Evolutionary conservation across 2,797 vertebrate genomes (phyloP), one percentile per base, ranked within the genome.

Genomic region (Sebastes taczanowskii): DNA sequence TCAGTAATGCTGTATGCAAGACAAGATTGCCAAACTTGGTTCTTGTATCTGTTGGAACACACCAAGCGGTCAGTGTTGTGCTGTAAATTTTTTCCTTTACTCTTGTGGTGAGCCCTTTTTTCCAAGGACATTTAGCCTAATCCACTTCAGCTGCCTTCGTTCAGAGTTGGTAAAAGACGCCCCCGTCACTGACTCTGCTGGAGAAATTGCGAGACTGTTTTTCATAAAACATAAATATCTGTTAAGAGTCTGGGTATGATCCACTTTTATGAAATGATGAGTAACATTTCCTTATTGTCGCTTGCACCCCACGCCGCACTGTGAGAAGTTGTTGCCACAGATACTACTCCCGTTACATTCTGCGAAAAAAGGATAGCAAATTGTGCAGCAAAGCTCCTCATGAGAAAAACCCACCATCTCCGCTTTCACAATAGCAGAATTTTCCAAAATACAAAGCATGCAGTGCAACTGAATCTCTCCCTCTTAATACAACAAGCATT

Each of bases 161-260:
- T 96, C 94, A 91, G 82, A 85, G 89, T 77, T 90, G 95, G 93
- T 93, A 94, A 95, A 91, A 93, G 90, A 95, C 84, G 89, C 90
- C 92, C 92, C 91, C 84, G 23, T 84, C 86, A 86, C 85, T 74
- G 88, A 90, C 92, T 93, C 93, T 88, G 77, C n/a, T 86, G 86
- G 82, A 85, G 71, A 93, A 93, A 92, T 83, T 86, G 88, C 23
- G 14, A 89, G 93, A 89, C 95, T 95, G 95, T 88, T 96, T 95
- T 91, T 95, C 91, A 96, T 95, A 96, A 95, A 92, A 91, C 87
- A 92, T 88, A 91, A 95, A 95, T 95, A 95, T 96, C 94, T 95
- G 94, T 89, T 94, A 92, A 93, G 91, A 94, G 91, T 94, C 93
- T 89, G 87, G 93, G 88, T 92, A 88, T 91, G 92, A 95, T 94